A percentile compares a stretch with the other conserved stretches of the same genome.
These are phyloP conservation scores for Lepidiolamprologus cunningtoni DNA, from an alignment of 2,113 vertebrate genomes.

Conservation along the genomic window DNA sequence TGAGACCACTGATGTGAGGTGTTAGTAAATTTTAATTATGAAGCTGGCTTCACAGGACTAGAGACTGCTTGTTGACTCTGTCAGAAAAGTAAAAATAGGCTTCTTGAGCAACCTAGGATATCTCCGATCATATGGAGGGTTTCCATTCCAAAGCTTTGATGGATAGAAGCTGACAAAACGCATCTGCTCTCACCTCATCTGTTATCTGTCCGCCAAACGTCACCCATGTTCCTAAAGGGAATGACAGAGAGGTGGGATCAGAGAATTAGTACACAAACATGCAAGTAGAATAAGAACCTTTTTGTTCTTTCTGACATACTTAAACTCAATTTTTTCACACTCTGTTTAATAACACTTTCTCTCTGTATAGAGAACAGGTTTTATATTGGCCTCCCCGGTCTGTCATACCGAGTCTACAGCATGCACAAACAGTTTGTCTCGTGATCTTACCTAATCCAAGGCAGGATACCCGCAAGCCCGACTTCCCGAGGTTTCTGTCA, in stretches of 20 bases:
- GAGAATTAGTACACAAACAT: neutral
- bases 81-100: conserved; percentile 17
- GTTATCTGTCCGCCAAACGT: conserved; percentile 97
- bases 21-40: neutral
- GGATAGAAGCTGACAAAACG: conserved; percentile 27
- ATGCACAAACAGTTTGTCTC: neutral
- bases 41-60: neutral
- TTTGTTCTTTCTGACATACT: neutral
- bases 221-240: conserved; percentile 90
- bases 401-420: neutral
- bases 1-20: neutral
- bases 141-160: conserved; percentile 25
- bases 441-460: conserved; percentile 88
- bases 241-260: conserved; percentile 1
- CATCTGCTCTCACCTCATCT: conserved; percentile 84
- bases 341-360: neutral
- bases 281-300: neutral
- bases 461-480: conserved; percentile 93
- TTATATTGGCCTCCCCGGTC: neutral
- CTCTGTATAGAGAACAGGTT: neutral
- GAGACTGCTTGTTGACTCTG: neutral
- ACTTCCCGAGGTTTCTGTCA: conserved; percentile 96
- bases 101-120: neutral
- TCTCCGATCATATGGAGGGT: conserved; percentile 14
- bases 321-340: neutral